phyloP scores from a whole-genome alignment of 2,797 vertebrate genomes.

The Tinamus major region DNA sequence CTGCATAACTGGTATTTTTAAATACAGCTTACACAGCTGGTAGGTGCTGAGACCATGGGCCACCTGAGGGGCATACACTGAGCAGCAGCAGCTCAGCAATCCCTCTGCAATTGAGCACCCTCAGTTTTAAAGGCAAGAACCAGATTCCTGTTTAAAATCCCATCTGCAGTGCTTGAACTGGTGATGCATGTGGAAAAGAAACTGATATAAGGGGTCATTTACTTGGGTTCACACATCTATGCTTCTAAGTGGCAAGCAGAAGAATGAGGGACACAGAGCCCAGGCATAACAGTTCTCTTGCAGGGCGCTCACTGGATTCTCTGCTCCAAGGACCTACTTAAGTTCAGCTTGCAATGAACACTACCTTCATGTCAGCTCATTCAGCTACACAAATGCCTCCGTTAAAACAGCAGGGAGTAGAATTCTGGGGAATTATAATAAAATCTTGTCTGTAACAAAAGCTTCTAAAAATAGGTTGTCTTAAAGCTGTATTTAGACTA shows the following conservation, averaged over 20 bases:
- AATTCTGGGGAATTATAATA: background rate
- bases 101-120: background rate
- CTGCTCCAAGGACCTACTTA: background rate
- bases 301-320: background rate
- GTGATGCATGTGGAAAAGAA: background rate
- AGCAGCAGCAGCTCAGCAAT: background rate
- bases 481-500: background rate
- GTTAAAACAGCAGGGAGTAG: background rate
- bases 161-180: background rate
- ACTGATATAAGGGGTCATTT: background rate
- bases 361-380: background rate
- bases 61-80: background rate
- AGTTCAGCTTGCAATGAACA: background rate
- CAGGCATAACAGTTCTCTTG: background rate
- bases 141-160: background rate
- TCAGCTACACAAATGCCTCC: background rate
- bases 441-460: background rate
- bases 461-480: background rate
- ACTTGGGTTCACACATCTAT: background rate
- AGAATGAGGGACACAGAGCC: background rate
- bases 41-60: background rate
- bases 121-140: background rate
- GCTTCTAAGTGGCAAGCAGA: background rate
- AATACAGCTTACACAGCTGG: background rate
- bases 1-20: conserved; percentile 10